phyloP scores from a whole-genome alignment of 2,797 vertebrate species.

The Rhinophrynus dorsalis region DNA sequence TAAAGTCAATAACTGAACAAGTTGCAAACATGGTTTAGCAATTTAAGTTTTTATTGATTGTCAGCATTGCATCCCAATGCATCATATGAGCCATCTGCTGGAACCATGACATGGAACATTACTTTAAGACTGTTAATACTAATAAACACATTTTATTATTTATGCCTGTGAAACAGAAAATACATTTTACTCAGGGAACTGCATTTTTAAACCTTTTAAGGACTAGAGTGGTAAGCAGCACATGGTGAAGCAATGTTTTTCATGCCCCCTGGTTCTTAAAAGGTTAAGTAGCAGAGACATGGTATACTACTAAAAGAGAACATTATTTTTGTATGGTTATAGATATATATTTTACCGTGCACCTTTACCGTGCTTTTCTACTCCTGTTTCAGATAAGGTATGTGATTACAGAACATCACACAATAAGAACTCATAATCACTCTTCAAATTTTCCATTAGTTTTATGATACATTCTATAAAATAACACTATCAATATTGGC shows the following conservation, averaged over 20 bases:
- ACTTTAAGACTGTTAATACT: conserved; percentile 8
- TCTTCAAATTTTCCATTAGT: conserved; percentile 44
- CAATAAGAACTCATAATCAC: conserved; percentile 34
- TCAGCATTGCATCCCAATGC: conserved; percentile 13
- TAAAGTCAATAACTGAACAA: conserved; percentile 17
- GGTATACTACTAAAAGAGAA: background rate
- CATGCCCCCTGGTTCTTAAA: too few species aligned
- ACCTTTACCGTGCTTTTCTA: background rate
- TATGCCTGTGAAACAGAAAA: background rate
- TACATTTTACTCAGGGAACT: too few species aligned
- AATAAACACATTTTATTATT: conserved; percentile 24
- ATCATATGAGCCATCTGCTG: conserved; percentile 7
- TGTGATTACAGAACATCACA: conserved; percentile 12
- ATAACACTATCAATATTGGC: conserved; percentile 45
- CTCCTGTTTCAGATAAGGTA: background rate
- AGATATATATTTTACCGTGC: background rate
- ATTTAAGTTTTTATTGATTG: conserved; percentile 16
- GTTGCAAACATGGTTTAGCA: conserved; percentile 38
- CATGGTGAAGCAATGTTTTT: too few species aligned
- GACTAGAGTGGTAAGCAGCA: too few species aligned
- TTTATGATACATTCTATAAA: conserved; percentile 42
- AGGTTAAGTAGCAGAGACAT: too few species aligned
- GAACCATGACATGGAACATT: background rate
- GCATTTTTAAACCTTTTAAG: too few species aligned
- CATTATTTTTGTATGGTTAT: background rate